Conservation (phyloP, 2,888 invertebrate genomes). For the Mimachlamys varia region DNA sequence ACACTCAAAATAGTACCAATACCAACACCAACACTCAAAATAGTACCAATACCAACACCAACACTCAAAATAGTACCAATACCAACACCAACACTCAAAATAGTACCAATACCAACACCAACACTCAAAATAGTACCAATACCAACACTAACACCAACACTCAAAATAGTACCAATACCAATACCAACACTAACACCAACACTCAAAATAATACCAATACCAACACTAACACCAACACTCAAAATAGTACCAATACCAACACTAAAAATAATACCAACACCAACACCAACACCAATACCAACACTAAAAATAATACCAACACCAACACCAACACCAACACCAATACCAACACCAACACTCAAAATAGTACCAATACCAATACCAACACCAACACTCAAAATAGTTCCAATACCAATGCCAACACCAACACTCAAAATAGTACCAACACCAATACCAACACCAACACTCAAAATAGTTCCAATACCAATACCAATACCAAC, state of each 20-base stretch:
- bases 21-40: no score
- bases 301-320: neutral
- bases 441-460: no score
- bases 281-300: neutral
- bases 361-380: neutral
- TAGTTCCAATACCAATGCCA: no score
- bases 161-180: neutral
- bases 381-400: no score
- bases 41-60: neutral
- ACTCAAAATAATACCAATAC: no score
- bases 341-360: neutral
- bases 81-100: neutral
- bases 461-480: no score
- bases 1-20: no score
- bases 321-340: neutral
- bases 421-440: no score
- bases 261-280: neutral
- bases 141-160: neutral
- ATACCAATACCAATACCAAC: no score
- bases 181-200: neutral
- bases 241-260: neutral
- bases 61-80: neutral
- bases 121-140: neutral
- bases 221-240: no score
- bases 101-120: slow-evolving; percentile 36